phyloP scores from a whole-genome alignment of 2,888 invertebrate species.

The Norana najaformis region DNA sequence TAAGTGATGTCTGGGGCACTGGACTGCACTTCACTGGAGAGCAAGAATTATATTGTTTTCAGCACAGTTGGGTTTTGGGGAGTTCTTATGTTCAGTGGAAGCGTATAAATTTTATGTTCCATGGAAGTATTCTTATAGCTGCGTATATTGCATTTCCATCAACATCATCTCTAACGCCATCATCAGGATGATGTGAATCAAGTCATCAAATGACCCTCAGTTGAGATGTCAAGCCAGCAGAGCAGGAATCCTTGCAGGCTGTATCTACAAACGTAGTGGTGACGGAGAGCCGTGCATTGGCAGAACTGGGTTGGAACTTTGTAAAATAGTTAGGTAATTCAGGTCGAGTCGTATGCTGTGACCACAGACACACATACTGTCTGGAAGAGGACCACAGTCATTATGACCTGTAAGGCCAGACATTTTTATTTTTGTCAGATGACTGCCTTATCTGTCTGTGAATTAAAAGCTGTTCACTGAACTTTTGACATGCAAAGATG shows the following conservation, averaged over 20 bases:
- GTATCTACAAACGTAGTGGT: neutral
- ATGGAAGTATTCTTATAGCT: neutral
- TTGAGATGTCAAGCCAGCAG: neutral
- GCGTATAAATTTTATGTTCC: neutral
- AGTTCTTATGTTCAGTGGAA: neutral
- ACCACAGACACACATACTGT: neutral
- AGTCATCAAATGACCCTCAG: neutral
- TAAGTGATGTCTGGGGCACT: too few relatives aligned
- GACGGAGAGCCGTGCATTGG: neutral
- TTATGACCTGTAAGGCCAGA: neutral
- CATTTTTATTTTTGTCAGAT: neutral
- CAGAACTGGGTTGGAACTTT: neutral
- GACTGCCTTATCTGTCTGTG: neutral
- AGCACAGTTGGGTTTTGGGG: neutral
- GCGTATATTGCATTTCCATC: neutral
- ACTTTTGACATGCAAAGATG: neutral
- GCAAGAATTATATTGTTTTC: neutral
- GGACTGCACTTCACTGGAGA: too few relatives aligned
- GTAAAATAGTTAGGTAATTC: neutral
- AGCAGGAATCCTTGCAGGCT: neutral
- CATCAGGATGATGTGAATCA: neutral
- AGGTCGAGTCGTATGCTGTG: neutral
- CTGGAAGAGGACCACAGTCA: neutral
- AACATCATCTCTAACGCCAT: neutral
- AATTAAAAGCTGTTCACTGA: neutral